A percentile compares a stretch with the other conserved stretches of the same genome.
Conservation (phyloP, 2,797 vertebrate species). For the Eupleurogrammus muticus region DNA sequence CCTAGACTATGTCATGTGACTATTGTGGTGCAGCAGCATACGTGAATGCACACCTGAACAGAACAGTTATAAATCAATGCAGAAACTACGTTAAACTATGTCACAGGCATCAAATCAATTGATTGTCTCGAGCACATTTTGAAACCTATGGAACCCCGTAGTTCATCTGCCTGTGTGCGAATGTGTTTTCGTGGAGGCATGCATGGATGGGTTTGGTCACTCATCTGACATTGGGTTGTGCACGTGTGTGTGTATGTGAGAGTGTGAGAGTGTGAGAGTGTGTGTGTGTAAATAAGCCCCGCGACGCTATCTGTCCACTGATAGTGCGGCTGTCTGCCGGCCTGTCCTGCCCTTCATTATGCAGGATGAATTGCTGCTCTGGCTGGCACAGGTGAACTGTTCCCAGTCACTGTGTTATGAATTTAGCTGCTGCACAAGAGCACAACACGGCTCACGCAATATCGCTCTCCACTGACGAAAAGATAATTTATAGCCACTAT, state of each 20-base stretch:
- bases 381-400: conserved; percentile 52
- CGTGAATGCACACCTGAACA: too few relatives aligned
- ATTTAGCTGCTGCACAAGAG: conserved; percentile 32
- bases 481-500: conserved; percentile 34
- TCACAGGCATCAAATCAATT: too few relatives aligned
- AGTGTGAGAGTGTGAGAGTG: not conserved
- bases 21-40: too few relatives aligned
- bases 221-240: conserved; percentile 53
- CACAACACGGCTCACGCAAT: conserved; percentile 22
- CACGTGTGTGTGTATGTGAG: conserved; percentile 18
- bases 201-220: conserved; percentile 57
- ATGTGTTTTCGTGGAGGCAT: conserved; percentile 41
- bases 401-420: conserved; percentile 49
- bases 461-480: conserved; percentile 27
- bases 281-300: conserved; percentile 36
- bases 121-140: too few relatives aligned
- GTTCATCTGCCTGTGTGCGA: conserved; percentile 33
- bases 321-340: conserved; percentile 45
- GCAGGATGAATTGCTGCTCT: conserved; percentile 57
- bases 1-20: too few relatives aligned
- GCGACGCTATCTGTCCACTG: conserved; percentile 43
- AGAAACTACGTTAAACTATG: too few relatives aligned
- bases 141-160: too few relatives aligned
- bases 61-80: too few relatives aligned
- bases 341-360: conserved; percentile 46